Evolutionary conservation across 2,888 invertebrate species (phyloP).

Genomic region (Cylindroiulus punctatus): DNA sequence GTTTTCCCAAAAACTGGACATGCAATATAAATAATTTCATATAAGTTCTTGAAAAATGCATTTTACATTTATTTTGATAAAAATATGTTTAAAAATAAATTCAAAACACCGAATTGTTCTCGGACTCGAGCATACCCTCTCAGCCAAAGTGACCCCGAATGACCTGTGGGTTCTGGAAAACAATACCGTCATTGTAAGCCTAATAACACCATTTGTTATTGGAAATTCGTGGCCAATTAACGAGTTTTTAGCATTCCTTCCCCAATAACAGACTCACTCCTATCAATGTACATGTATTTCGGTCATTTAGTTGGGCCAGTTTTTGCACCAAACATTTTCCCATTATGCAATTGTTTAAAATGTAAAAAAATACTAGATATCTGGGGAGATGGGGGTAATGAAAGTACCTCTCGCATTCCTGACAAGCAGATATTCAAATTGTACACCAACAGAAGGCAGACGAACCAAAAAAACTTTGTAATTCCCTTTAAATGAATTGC

Average conservation of each 20-base stretch:
- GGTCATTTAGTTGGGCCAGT: neutral
- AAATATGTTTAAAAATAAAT: neutral
- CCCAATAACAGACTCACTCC: neutral
- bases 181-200: neutral
- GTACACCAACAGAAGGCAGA: conserved; percentile 20
- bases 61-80: too few relatives aligned
- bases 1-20: too few relatives aligned
- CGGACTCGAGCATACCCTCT: neutral
- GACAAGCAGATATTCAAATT: conserved; percentile 8
- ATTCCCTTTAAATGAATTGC: conserved; percentile 32
- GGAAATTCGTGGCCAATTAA: conserved; percentile 35
- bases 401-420: conserved; percentile 27
- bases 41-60: too few relatives aligned
- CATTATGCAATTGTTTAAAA: conserved; percentile 41
- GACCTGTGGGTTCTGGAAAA: neutral
- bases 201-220: conserved; percentile 21
- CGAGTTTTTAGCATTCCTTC: conserved; percentile 4
- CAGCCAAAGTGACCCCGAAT: neutral
- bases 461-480: neutral
- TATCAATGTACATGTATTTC: neutral
- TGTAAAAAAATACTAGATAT: conserved; percentile 13
- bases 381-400: neutral
- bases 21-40: too few relatives aligned
- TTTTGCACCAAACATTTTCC: neutral
- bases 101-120: neutral